Evolutionary conservation across 2,113 vertebrate species (phyloP), one percentile per base, ranked within the genome.

Genomic region (Chitala chitala): DNA sequence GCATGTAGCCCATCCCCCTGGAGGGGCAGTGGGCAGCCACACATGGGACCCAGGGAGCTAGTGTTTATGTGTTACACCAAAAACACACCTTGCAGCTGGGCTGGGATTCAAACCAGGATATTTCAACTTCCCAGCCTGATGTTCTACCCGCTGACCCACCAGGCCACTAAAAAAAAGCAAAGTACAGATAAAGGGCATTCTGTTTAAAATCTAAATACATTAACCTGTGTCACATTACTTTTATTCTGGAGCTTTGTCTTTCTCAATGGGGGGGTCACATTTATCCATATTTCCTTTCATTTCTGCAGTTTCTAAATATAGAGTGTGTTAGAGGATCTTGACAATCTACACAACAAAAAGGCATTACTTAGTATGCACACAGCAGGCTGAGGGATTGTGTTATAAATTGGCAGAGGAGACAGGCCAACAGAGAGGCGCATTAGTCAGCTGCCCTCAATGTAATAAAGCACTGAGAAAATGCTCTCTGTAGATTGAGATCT

Each of bases 401-500:
- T 88, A 85, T 89, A 90, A 90, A 91, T 87, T 86, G 89, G 82
- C 83, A 83, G 77, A 82, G 88, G 89, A 87, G 78, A 80, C 76
- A 69, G 82, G 86, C 89, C 86, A 90, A 44, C 84, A 76, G 80
- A 84, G 84, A 86, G 88, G 82, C 87, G 87, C 87, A 90, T 91
- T 90, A 90, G 87, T 90, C 85, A 85, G 85, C 86, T 80, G 78
- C 80, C 83, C 80, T 81, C 77, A 72, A 50, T 84, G 85, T 86
- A 87, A 90, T 90, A 90, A 90, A 91, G 87, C 81, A 80, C 84
- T 81, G 79, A 79, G 51, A 50, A 70, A 72, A 69, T 33, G 72
- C 83, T 87, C 83, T 89, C 73, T 82, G 75, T 78, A 87, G 88
- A 92, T 89, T 87, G 80, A 89, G 84, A 91, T 91, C 88, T 90